Conservation (phyloP, 2,797 vertebrate genomes). For the Centroberyx gerrardi region DNA sequence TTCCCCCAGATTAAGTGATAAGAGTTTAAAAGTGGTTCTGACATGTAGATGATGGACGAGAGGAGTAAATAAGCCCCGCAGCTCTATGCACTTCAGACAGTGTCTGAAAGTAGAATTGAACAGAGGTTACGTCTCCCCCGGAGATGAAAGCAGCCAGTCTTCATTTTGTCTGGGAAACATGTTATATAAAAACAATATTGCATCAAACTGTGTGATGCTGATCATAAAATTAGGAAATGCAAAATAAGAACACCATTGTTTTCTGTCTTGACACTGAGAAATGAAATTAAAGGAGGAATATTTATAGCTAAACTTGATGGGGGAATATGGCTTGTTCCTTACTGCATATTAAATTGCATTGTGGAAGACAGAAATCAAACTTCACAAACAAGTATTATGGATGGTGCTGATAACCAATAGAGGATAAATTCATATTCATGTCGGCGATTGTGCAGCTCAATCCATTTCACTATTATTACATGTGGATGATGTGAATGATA, state of each 20-base stretch:
- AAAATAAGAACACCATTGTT: slow-evolving; percentile 2
- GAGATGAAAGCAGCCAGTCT: slow-evolving; percentile 47
- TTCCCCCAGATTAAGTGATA: slow-evolving; percentile 64
- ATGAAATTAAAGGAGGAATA: slow-evolving; percentile 20
- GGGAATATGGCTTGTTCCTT: slow-evolving; percentile 5
- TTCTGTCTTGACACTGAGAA: slow-evolving; percentile 23
- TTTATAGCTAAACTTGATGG: slow-evolving; percentile 26
- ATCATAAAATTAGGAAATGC: slow-evolving; percentile 30
- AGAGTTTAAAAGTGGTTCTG: slow-evolving; percentile 71
- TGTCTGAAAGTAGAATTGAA: slow-evolving; percentile 46
- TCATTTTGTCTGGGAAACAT: slow-evolving; percentile 33
- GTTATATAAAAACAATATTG: slow-evolving; percentile 23
- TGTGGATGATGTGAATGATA: neutral
- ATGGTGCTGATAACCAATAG: slow-evolving; percentile 2
- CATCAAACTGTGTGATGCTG: slow-evolving; percentile 20
- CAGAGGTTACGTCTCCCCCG: slow-evolving; percentile 30
- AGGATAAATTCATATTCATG: slow-evolving; percentile 33
- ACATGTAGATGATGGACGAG: slow-evolving; percentile 62
- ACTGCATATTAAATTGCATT: slow-evolving; percentile 14
- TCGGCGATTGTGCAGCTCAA: slow-evolving; percentile 9
- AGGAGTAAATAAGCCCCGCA: slow-evolving; percentile 49
- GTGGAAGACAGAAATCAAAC: slow-evolving; percentile 13
- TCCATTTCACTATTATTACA: neutral
- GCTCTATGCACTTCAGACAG: slow-evolving; percentile 44
- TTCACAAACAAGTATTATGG: slow-evolving; percentile 17